Percentiles rank a stretch among this genome's conserved stretches.
Evolutionary conservation across 2,113 vertebrate species (phyloP).

Genomic region (Sebastes fasciatus): DNA sequence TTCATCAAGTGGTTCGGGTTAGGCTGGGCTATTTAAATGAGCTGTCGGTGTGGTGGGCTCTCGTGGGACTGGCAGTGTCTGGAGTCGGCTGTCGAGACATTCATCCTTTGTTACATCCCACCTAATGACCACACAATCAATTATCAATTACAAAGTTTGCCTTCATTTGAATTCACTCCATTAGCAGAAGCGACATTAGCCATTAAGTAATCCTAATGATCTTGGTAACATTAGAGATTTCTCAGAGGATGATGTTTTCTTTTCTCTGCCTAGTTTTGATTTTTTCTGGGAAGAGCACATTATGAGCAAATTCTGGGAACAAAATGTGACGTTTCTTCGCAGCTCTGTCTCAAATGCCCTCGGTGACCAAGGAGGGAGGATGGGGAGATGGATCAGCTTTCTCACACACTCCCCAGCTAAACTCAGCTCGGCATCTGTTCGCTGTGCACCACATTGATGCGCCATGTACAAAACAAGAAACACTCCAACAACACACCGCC

Average conservation of each 20-base stretch:
- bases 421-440: conserved; percentile 62
- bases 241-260: conserved; percentile 13
- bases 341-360: not conserved
- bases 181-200: conserved; percentile 24
- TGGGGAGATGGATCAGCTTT: conserved; percentile 24
- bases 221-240: conserved; percentile 2
- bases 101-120: conserved; percentile 45
- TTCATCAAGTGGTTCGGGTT: conserved; percentile 30
- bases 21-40: conserved; percentile 56
- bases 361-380: conserved; percentile 20
- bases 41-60: conserved; percentile 17
- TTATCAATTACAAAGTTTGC: conserved; percentile 60
- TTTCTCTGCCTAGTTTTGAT: not conserved
- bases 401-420: conserved; percentile 41
- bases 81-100: conserved; percentile 30
- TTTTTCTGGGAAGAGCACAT: not conserved
- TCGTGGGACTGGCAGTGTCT: not conserved
- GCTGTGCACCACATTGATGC: conserved; percentile 44
- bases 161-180: conserved; percentile 49
- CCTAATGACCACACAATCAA: conserved; percentile 60
- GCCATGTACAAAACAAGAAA: conserved; percentile 41
- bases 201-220: conserved; percentile 32
- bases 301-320: not conserved
- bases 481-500: not conserved
- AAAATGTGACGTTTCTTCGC: not conserved